Evolutionary conservation across 2,888 invertebrate species (phyloP), one percentile per base, ranked within the genome.

Genomic region (Ophioninae sp.): DNA sequence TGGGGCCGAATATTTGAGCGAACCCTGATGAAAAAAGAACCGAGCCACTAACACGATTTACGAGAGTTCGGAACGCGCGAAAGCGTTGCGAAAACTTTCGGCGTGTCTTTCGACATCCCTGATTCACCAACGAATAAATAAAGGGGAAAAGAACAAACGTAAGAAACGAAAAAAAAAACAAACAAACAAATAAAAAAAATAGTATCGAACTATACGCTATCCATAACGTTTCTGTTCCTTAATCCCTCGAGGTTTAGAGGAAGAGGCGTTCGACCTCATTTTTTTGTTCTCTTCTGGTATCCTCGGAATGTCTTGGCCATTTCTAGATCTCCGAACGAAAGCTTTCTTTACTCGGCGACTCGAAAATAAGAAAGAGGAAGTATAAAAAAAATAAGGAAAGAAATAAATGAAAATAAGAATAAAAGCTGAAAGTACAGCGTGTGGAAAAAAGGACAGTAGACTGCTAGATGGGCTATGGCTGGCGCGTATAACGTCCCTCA

Each of bases 211-310:
- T 64, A 7, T 64, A 67, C 57, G 56, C 73, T 67, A 79, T 79
- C 79, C 23, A 50, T 61, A 68, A 79, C 79, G 67, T 79, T 73
- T 20, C 79, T 59, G 61, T 68, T 57, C 67, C 79, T 79, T 73
- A 68, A 79, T 79, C 79, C 79, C 79, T 59, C 72, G 74, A 74
- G 74, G 64, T 17, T 20, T 21, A 21, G 59, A 17, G 59, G 59
- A 6, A 6, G n/a, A 30, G 62, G 44, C 20, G 65, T 85, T 86
- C 86, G 85, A 80, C 83, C 87, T 88, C 83, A 77, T 85, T 85
- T 78, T 76, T 86, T 80, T 85, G 78, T 81, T 72, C 62, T 44
- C 64, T 50, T 30, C 44, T 0, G 61, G 44, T 59, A 61, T 56
- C 41, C 76, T 75, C 64, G 57, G 67, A 72, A 69, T 84, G 77